phyloP scores from a whole-genome alignment of 2,888 invertebrate genomes.

The Bedellia somnulentella region DNA sequence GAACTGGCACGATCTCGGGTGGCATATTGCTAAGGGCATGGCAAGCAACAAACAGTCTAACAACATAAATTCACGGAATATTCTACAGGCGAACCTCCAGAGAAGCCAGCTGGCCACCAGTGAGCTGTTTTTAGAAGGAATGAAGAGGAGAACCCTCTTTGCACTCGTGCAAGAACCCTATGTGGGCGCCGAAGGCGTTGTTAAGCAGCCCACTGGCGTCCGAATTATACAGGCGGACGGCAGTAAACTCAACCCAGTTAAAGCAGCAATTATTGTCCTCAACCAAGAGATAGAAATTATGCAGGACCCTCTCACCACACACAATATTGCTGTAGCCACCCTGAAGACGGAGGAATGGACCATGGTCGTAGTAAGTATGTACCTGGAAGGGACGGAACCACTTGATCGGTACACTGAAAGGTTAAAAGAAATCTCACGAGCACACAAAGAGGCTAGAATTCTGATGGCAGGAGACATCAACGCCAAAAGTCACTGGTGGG shows the following conservation, averaged over 20 bases:
- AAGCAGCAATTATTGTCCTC: conserved; percentile 7
- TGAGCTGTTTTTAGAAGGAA: not conserved
- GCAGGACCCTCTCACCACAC: conserved; percentile 2
- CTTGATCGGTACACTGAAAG: conserved; percentile 7
- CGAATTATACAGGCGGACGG: conserved; percentile 1
- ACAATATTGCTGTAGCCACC: conserved; percentile 3
- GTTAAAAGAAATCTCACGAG: not conserved
- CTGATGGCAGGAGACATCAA: conserved; percentile 8
- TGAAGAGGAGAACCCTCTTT: not conserved
- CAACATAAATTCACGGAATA: not conserved
- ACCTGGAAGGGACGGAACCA: no score
- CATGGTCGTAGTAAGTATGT: no score
- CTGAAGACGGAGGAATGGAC: conserved; percentile 9
- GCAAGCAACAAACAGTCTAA: no score
- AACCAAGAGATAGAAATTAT: not conserved
- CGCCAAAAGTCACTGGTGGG: conserved; percentile 7
- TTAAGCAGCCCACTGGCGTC: not conserved
- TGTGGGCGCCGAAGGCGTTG: conserved; percentile 1
- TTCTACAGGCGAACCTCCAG: conserved; percentile 3
- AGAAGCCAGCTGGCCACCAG: conserved; percentile 2
- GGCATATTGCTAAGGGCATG: no score
- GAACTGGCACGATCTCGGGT: no score
- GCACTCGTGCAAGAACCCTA: no score
- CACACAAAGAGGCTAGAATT: not conserved
- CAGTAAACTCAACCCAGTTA: not conserved